Base-by-base conservation (phyloP, 1,140 invertebrate genomes). In the Drosophila watanabei region DNA sequence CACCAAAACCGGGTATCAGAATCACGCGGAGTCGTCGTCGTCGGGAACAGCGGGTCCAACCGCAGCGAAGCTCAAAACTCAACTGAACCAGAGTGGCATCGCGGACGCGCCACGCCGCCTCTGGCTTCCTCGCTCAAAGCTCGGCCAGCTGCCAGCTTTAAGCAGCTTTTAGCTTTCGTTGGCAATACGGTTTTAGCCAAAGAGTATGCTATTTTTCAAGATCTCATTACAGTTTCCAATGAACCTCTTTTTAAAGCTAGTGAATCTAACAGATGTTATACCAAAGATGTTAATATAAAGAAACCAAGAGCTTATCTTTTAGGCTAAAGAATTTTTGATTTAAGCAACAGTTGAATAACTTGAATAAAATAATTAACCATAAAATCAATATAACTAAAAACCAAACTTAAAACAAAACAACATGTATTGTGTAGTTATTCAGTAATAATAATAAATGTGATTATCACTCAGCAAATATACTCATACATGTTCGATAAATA, bases 11-110 rank as follows among this genome's bases (percentile, higher is more conserved):
- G 73, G 56, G 61, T 77, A 18, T 56, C 24, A 51, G 48, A 69
- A 63, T 60, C 56, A 59, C 61, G 54, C 75, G 69, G 39, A 35
- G 80, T 62, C 52, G 82, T 62, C 57, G 76, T 62, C 52, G 82
- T 62, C 57, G 76, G 61, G 13, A 65, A 60, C 35, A 43, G 45
- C 52, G 46, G 37, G 35, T 61, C 52, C 69, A 90, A 92, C 90
- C 89, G 69, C 85, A 70, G 58, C 90, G 76, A 92, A 86, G 85
- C 51, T 86, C 65, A 72, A 90, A 81, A 92, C 82, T 92, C 75
- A 75, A 92, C 79, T 92, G 73, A 70, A 18, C 20, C n/a, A 48
- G 64, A 66, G 16, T 30, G 64, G n/a, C 10, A 18, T 32, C 28
- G 9, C 16, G 18, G 41, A 9, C 14, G 37, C 41, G 24, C 24